phyloP scores from a whole-genome alignment of 2,113 vertebrate species.

The Notarius quadriscutis region DNA sequence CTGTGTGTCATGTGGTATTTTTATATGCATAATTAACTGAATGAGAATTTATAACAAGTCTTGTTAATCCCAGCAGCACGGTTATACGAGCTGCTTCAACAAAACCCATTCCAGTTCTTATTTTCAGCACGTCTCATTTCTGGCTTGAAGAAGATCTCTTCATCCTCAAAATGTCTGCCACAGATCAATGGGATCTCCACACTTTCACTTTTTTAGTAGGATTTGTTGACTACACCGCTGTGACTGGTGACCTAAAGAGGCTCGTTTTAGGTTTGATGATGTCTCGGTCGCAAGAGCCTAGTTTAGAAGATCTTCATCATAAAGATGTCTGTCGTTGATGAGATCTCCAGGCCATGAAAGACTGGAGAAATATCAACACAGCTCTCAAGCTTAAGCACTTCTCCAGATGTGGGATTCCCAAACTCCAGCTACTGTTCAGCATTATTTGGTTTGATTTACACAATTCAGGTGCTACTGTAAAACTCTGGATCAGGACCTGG shows the following conservation, averaged over 20 bases:
- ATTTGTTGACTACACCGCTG: not conserved
- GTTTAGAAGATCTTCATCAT: not conserved
- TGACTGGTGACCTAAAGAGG: not conserved
- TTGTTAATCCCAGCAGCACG: not conserved
- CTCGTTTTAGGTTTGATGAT: not conserved
- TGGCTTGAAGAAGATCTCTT: not conserved
- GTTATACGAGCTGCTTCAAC: not conserved
- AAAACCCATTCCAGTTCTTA: not conserved
- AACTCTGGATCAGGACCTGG: not conserved
- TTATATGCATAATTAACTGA: not conserved
- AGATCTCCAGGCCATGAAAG: slow-evolving; percentile 13
- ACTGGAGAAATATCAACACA: not conserved
- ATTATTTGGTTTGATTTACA: not conserved
- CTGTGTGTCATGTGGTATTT: not conserved
- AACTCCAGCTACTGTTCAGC: too few species aligned
- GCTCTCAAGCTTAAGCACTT: not conserved
- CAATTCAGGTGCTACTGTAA: slow-evolving; percentile 1
- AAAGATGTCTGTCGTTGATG: slow-evolving; percentile 11
- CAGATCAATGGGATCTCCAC: not conserved
- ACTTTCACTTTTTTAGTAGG: too few species aligned
- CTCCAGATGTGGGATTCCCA: not conserved
- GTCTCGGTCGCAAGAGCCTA: not conserved
- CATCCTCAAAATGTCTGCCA: not conserved
- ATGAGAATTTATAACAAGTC: not conserved
- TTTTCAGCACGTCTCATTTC: not conserved